A percentile compares a stretch with the other conserved stretches of the same genome.
Evolutionary conservation across 2,888 invertebrate species (phyloP).

Genomic region (Trichogramma evanescens): DNA sequence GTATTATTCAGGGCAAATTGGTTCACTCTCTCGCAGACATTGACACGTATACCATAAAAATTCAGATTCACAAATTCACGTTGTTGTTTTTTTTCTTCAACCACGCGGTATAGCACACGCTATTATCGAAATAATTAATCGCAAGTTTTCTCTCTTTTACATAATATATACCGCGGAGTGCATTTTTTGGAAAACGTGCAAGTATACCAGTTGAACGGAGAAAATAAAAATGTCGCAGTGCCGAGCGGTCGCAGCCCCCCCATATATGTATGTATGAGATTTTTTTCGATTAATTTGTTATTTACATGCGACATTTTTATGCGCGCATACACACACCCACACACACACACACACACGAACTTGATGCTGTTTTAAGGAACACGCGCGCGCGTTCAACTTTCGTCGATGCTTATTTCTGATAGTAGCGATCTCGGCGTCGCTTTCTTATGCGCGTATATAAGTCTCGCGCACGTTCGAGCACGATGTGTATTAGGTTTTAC

Average conservation of each 20-base stretch:
- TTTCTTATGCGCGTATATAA: neutral
- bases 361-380: neutral
- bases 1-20: no score
- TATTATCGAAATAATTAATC: constrained; percentile 4
- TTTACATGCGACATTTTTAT: constrained; percentile 14
- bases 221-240: constrained; percentile 18
- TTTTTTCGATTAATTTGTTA: constrained; percentile 14
- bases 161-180: no score
- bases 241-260: neutral
- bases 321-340: neutral
- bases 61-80: no score
- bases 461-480: no score
- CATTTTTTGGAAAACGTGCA: no score
- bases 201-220: neutral
- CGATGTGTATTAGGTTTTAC: no score
- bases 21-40: no score
- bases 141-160: no score
- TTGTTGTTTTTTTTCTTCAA: no score
- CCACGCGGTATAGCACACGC: constrained; percentile 3
- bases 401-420: constrained; percentile 11
- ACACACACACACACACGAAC: neutral
- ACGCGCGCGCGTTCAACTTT: no score
- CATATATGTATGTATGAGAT: neutral
- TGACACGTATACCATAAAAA: no score
- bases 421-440: neutral